A percentile compares a stretch with the other conserved stretches of the same genome.
Evolutionary conservation across 2,888 invertebrate species (phyloP).

Genomic region (Acronicta alni): DNA sequence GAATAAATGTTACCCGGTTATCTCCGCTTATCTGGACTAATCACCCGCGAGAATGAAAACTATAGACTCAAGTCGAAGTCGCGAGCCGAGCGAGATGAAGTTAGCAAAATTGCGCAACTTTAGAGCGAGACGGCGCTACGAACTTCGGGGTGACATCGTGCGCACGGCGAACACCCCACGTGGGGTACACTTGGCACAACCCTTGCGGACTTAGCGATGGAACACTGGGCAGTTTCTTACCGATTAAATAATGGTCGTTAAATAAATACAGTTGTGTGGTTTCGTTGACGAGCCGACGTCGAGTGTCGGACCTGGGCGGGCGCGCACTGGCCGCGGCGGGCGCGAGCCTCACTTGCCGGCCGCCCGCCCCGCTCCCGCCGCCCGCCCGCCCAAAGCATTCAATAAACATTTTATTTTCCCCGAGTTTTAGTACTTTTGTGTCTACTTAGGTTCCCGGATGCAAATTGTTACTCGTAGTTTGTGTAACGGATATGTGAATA

Average conservation of each 20-base stretch:
- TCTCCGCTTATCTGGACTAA: conserved; percentile 72
- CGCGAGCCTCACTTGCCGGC: conserved; percentile 64
- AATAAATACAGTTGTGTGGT: conserved; percentile 81
- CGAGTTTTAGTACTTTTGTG: conserved; percentile 68
- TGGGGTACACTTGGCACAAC: conserved; percentile 74
- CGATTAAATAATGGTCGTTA: conserved; percentile 85
- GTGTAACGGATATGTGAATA: conserved; percentile 10
- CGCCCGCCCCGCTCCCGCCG: conserved; percentile 65
- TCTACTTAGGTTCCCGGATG: conserved; percentile 59
- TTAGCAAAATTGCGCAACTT: conserved; percentile 77
- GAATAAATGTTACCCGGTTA: conserved; percentile 73
- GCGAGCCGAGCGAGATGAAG: conserved; percentile 68
- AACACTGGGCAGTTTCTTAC: conserved; percentile 83
- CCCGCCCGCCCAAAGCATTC: conserved; percentile 70
- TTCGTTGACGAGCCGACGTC: conserved; percentile 89
- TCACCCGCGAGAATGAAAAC: conserved; percentile 76
- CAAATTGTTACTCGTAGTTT: conserved; percentile 30
- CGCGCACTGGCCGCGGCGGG: conserved; percentile 83
- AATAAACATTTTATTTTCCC: conserved; percentile 74
- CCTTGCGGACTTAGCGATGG: conserved; percentile 63
- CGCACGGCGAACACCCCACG: conserved; percentile 57
- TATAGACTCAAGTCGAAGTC: conserved; percentile 58
- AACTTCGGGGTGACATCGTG: conserved; percentile 64
- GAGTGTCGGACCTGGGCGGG: conserved; percentile 88
- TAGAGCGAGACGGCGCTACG: conserved; percentile 72